These are phyloP conservation scores for Chaetodon trifasciatus DNA, from an alignment of 2,797 vertebrate genomes.

Conservation along the genomic window DNA sequence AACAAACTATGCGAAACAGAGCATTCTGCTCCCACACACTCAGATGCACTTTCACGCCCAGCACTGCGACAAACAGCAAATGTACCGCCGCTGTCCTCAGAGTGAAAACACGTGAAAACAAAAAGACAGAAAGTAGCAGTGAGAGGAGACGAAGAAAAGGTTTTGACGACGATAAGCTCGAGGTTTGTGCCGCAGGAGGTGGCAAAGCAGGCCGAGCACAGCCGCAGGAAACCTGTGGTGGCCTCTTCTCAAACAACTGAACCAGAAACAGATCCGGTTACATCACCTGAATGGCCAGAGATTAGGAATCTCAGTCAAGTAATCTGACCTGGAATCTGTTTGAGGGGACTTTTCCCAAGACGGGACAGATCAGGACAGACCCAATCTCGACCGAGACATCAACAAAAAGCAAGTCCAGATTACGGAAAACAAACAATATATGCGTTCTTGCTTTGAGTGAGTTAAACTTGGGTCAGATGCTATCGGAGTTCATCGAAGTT, in stretches of 20 bases:
- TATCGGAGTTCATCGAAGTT: conserved; percentile 18
- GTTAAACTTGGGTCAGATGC: conserved; percentile 38
- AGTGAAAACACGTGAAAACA: not conserved
- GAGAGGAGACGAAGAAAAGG: conserved; percentile 27
- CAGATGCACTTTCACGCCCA: not conserved
- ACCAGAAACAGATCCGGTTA: conserved; percentile 61
- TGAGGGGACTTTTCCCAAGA: conserved; percentile 29
- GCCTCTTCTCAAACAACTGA: conserved; percentile 51
- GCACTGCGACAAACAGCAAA: not conserved
- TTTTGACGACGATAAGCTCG: conserved; percentile 53
- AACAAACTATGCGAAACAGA: too few relatives aligned
- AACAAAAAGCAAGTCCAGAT: conserved; percentile 10
- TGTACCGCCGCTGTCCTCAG: not conserved
- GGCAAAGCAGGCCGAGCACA: conserved; percentile 33
- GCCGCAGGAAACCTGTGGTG: conserved; percentile 53
- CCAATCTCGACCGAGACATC: conserved; percentile 1
- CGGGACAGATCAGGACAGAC: conserved; percentile 5
- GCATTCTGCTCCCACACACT: not conserved
- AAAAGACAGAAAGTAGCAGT: not conserved
- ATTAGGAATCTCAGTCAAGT: conserved; percentile 38
- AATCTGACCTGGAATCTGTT: conserved; percentile 58
- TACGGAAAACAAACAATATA: conserved; percentile 20
- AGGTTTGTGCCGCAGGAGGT: conserved; percentile 44
- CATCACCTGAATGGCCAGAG: conserved; percentile 53
- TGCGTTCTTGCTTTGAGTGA: conserved; percentile 23